Evolutionary conservation across 2,888 invertebrate species (phyloP), one percentile per base, ranked within the genome.

Genomic region (Prenolepis imparis): DNA sequence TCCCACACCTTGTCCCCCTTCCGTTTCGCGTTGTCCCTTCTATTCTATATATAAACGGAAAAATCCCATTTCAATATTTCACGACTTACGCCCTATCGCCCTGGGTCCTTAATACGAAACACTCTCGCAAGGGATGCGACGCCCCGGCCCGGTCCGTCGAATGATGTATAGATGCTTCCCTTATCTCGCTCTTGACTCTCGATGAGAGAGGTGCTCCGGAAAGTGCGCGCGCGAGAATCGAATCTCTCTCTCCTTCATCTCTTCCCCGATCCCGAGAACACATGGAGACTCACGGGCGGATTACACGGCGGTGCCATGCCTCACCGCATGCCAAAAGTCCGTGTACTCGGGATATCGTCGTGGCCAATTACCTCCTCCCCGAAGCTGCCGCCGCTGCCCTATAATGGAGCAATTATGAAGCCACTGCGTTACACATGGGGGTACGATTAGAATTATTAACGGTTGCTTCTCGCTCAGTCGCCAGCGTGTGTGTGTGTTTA

Each of bases 51-150:
- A 11, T 52, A 64, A 44, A 81, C 64, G 84, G 87, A 89, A 91
- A 91, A 91, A 89, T 89, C 84, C 86, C 88, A 88, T 90, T 90
- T 91, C 91, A 90, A 91, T 91, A 91, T 92, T 91, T 91, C 88
- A 92, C 88, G 85, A 87, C 89, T 90, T 90, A 91, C 87, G 84
- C 84, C 86, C 84, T 91, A 91, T 92, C 92, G 89, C 87, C 88
- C 72, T 86, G 78, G 67, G 78, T 82, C 84, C 84, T 86, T 90
- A 89, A 90, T 88, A 88, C 86, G 85, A 88, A 87, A 85, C 88
- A 90, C 75, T 66, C 75, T 75, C 12, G 73, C 41, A 55, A 24
- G 75, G 21, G 21, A 36, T 63, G 32, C 83, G 6, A 44, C 77
- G 59, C 82, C 64, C 82, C 67, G 48, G 41, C 36, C 77, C 61